Conservation (phyloP, 2,113 vertebrate species). For the Alethe castanea region DNA sequence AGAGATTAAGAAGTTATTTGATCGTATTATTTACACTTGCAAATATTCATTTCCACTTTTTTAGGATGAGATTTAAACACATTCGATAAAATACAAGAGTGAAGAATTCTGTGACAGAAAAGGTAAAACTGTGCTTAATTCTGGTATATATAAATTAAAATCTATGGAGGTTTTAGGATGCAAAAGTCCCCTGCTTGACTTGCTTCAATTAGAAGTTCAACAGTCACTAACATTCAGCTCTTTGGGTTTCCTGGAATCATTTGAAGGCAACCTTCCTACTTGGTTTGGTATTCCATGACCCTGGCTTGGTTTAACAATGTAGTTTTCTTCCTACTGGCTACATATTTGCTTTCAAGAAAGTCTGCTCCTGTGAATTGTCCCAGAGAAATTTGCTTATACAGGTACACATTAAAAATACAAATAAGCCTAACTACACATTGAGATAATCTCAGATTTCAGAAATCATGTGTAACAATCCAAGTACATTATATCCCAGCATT, state of each 20-base stretch:
- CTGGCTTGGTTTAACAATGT: not conserved
- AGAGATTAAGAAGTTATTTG: not conserved
- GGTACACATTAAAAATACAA: not conserved
- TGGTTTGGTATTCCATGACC: not conserved
- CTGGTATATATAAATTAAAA: not conserved
- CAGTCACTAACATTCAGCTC: not conserved
- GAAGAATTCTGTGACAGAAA: not conserved
- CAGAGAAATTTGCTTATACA: not conserved
- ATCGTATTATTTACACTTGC: not conserved
- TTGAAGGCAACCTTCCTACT: not conserved
- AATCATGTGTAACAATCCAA: not conserved
- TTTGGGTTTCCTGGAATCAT: not conserved
- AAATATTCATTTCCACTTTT: not conserved
- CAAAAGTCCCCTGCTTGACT: not conserved
- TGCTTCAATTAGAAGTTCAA: not conserved
- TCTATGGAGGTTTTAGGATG: not conserved
- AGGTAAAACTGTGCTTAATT: not conserved
- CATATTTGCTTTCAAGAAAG: not conserved
- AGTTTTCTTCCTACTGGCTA: not conserved
- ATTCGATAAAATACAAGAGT: not conserved
- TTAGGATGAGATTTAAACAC: not conserved
- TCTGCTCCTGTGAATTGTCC: not conserved
- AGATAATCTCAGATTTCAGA: not conserved
- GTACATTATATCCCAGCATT: not conserved
- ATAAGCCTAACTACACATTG: not conserved